Evolutionary conservation across 2,888 invertebrate species (phyloP), one percentile per base, ranked within the genome.

Genomic region (Microctonus hyperodae): DNA sequence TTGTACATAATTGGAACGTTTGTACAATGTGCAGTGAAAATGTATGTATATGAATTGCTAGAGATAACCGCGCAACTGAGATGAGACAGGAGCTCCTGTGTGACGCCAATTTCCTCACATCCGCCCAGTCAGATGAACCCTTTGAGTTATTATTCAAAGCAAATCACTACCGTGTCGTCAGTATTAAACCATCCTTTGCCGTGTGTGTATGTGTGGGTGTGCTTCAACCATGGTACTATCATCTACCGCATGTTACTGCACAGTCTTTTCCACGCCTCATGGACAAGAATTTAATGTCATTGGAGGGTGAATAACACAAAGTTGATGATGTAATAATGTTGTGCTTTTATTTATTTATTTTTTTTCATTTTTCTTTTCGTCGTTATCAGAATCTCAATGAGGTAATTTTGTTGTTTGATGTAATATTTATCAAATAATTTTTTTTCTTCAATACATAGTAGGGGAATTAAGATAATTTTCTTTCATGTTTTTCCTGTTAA

Each of bases 111-210:
- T 48, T 50, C 28, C 40, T 67, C 66, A 62, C 56, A 62, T 66
- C 61, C 61, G 61, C 33, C 35, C 28, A 56, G 60, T 61, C 50
- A 37, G 40, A 67, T 62, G 57, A 62, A 62, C 70, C 79, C 80
- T 81, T 81, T 80, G 81, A 80, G 81, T 81, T 81, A 80, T 81
- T 81, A 81, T 82, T 82, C 80, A 81, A 78, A 80, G 79, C 79
- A 77, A 82, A 81, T 81, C 81, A 79, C 76, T 71, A 73, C 69
- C 70, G 68, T 69, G 55, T 62, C 68, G 56, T 44, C 55, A 48
- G 75, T 72, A 76, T 78, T 77, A 77, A 78, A 13, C 25, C 23
- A 51, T 10, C 7, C 22, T 25, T 23, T 3, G 4, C 22, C 10
- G 10, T 22, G 48, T 50, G 16, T 23, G 20, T 20, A 10, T n/a